A percentile compares a stretch with the other conserved stretches of the same genome.
phyloP scores from a whole-genome alignment of 1,140 invertebrate genomes.

The Papilio xuthus region DNA sequence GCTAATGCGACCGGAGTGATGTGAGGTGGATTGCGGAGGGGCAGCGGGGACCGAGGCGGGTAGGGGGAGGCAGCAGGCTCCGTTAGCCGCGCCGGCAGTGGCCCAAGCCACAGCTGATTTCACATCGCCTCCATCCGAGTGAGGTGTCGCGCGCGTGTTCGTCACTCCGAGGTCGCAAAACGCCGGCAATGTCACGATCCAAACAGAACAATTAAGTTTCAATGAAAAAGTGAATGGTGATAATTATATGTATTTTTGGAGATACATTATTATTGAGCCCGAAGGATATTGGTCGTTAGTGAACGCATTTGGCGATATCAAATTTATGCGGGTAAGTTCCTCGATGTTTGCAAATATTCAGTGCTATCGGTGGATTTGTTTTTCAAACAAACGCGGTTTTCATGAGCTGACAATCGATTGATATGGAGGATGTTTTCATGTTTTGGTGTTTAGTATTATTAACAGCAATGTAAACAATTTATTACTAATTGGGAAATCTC shows the following conservation, averaged over 20 bases:
- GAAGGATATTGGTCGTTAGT: slow-evolving; percentile 7
- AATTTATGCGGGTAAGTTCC: slow-evolving; percentile 37
- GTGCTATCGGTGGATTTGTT: slow-evolving; percentile 27
- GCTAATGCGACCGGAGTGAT: slow-evolving; percentile 50
- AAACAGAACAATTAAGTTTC: slow-evolving; percentile 48
- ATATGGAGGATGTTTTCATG: not conserved
- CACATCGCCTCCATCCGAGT: slow-evolving; percentile 63
- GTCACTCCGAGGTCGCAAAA: slow-evolving; percentile 53
- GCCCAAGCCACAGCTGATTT: slow-evolving; percentile 75
- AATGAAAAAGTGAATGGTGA: slow-evolving; percentile 54
- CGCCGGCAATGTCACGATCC: slow-evolving; percentile 57
- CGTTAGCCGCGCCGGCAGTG: slow-evolving; percentile 56
- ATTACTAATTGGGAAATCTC: slow-evolving; percentile 5
- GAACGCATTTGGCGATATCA: slow-evolving; percentile 23
- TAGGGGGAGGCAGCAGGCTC: slow-evolving; percentile 50
- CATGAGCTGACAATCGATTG: not conserved
- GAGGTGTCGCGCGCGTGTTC: slow-evolving; percentile 57
- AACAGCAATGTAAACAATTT: not conserved
- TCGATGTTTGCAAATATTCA: slow-evolving; percentile 20
- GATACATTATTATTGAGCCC: not conserved
- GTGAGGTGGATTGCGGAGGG: slow-evolving; percentile 45
- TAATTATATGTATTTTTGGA: slow-evolving; percentile 25
- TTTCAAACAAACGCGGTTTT: slow-evolving; percentile 30
- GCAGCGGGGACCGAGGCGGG: slow-evolving; percentile 36
- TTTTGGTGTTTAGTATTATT: slow-evolving; percentile 7